Percentiles rank a stretch among this genome's conserved stretches.
Evolutionary conservation across 2,113 vertebrate genomes (phyloP).

Genomic region (Ochotona curzoniae): DNA sequence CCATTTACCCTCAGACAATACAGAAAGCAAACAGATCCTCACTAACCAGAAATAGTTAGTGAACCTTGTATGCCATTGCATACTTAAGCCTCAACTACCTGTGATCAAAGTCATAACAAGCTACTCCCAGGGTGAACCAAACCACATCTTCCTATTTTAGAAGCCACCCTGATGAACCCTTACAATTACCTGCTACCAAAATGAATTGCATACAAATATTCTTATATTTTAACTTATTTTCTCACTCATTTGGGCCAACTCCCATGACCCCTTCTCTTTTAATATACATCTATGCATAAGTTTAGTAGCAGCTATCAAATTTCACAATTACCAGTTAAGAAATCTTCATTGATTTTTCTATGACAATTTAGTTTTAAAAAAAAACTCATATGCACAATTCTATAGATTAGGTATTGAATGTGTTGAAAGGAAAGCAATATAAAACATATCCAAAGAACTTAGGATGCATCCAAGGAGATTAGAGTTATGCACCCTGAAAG

Average conservation of each 20-base stretch:
- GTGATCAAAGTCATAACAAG: background rate
- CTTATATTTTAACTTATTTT: slow-evolving; percentile 22
- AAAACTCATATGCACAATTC: background rate
- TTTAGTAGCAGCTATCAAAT: slow-evolving; percentile 46
- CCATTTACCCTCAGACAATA: background rate
- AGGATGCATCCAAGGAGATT: slow-evolving; percentile 1
- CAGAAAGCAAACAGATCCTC: slow-evolving; percentile 28
- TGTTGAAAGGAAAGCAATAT: background rate
- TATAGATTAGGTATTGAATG: background rate
- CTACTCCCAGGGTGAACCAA: background rate
- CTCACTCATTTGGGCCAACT: slow-evolving; percentile 2
- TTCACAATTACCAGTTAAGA: background rate
- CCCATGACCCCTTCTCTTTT: background rate
- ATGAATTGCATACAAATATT: background rate
- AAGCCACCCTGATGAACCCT: background rate
- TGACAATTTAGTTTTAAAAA: background rate
- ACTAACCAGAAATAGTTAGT: slow-evolving; percentile 30
- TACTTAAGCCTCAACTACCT: background rate
- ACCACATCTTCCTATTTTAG: background rate
- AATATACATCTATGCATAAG: slow-evolving; percentile 5
- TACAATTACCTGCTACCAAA: background rate
- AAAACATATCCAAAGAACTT: slow-evolving; percentile 12
- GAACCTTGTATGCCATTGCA: background rate
- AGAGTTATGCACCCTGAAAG: background rate
- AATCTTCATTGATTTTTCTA: slow-evolving; percentile 41